Base-by-base conservation (phyloP, 2,113 vertebrate genomes). In the Bufo bufo region DNA sequence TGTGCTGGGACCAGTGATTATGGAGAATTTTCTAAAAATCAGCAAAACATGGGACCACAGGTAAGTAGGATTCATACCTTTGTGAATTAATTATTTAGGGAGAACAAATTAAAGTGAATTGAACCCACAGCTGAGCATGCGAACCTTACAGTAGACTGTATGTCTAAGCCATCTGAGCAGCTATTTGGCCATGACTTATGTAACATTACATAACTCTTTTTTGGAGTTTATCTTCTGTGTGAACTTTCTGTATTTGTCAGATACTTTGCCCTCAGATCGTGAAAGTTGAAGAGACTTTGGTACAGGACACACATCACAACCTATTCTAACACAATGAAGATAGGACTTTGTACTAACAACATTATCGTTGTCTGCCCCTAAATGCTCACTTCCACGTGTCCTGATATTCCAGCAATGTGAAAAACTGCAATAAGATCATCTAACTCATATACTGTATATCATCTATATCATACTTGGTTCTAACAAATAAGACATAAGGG, bases 221-320 rank as follows among this genome's bases (percentile, higher is more conserved):
- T 74, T 16, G 16, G 54, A 43, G 65, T 72, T 54, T 56, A 84
- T 72, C 59, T 20, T 1, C 19, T 52, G 4, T 13, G 8, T 71
- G 54, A 45, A 17, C 16, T 61, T 75, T 45, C 16, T 61, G 71
- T 4, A n/a, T 23, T 65, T 10, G 2, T 10, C 19, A 63, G 77
- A 17, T 0, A 0, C 3, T 20, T 20, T 14, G 43, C 0, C 13
- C 45, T 0, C 6, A 69, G n/a, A 50, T 19, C 49, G 49, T 14
- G 77, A 47, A 58, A 47, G 56, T n/a, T 13, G 77, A n/a, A 13
- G 6, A 87, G 85, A 87, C 85, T 87, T 87, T 87, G 78, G 80
- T 69, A 71, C 65, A 82, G 86, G 59, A 33, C 16, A 74, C 49
- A 82, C 52, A 72, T 45, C 72, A 50, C 84, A 54, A 50, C 43